These are phyloP conservation scores for Leptura quadrifasciata DNA, from an alignment of 2,888 invertebrate genomes.

Conservation along the genomic window DNA sequence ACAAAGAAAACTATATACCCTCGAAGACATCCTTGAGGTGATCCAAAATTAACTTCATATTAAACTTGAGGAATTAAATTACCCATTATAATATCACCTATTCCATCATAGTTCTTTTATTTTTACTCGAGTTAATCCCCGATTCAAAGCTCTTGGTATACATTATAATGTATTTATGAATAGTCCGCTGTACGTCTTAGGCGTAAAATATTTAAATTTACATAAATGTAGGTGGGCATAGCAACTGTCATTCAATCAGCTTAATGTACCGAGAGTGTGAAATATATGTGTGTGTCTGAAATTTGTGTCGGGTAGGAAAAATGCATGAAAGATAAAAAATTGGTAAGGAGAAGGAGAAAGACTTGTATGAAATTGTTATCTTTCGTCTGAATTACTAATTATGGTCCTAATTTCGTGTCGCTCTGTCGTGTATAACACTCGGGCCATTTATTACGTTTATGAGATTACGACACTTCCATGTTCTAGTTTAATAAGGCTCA, in stretches of 20 bases:
- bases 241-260: not conserved
- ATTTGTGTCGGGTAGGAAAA: too few species aligned
- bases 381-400: not conserved
- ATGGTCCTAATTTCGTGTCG: not conserved
- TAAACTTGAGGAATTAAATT: not conserved
- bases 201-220: not conserved
- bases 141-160: not conserved
- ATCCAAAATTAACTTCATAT: not conserved
- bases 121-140: not conserved
- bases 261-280: not conserved
- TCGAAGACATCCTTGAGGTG: not conserved
- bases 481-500: slow-evolving; percentile 7
- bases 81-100: not conserved
- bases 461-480: not conserved
- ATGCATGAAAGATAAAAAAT: too few species aligned
- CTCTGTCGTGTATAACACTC: not conserved
- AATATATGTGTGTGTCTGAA: not conserved
- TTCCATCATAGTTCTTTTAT: not conserved
- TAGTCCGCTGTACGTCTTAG: not conserved
- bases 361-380: not conserved
- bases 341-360: too few species aligned
- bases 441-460: not conserved
- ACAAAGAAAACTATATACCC: not conserved
- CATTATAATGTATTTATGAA: slow-evolving; percentile 4
- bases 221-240: slow-evolving; percentile 6